Conservation (phyloP, 2,797 vertebrate species). For the Helicolenus hilgendorfi region DNA sequence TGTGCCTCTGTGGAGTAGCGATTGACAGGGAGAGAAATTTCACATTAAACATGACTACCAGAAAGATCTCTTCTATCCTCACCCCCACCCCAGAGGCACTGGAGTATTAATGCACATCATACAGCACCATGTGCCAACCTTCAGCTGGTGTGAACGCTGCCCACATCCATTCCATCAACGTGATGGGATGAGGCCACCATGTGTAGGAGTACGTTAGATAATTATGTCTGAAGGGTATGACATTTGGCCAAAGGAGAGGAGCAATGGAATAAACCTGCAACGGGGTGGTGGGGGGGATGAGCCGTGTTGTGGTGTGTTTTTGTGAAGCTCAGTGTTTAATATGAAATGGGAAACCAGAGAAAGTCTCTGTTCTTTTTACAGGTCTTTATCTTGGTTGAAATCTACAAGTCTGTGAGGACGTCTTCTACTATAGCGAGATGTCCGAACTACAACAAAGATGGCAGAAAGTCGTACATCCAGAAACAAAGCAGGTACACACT, state of each 20-base stretch:
- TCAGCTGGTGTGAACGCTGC: slow-evolving; percentile 8
- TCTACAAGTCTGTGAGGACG: accelerated
- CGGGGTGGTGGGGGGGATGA: not conserved
- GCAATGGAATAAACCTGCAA: not conserved
- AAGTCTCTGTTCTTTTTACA: not conserved
- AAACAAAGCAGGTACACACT: not conserved
- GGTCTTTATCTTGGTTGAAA: not conserved
- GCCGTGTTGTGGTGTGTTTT: not conserved
- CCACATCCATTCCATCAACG: slow-evolving; percentile 5
- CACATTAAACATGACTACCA: not conserved
- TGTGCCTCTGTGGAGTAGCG: not conserved
- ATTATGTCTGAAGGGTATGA: slow-evolving; percentile 15
- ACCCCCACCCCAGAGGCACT: not conserved
- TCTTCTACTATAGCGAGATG: not conserved
- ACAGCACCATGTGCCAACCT: not conserved
- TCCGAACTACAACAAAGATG: not conserved
- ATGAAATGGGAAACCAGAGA: not conserved
- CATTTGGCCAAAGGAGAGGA: not conserved
- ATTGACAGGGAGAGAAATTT: not conserved
- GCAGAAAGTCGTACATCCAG: not conserved
- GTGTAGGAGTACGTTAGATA: not conserved
- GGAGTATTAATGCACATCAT: not conserved
- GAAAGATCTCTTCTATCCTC: not conserved
- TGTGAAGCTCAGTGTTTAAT: not conserved
- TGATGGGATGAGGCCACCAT: not conserved